Evolutionary conservation across 2,888 invertebrate genomes (phyloP).

Genomic region (Ochropacha duplaris): DNA sequence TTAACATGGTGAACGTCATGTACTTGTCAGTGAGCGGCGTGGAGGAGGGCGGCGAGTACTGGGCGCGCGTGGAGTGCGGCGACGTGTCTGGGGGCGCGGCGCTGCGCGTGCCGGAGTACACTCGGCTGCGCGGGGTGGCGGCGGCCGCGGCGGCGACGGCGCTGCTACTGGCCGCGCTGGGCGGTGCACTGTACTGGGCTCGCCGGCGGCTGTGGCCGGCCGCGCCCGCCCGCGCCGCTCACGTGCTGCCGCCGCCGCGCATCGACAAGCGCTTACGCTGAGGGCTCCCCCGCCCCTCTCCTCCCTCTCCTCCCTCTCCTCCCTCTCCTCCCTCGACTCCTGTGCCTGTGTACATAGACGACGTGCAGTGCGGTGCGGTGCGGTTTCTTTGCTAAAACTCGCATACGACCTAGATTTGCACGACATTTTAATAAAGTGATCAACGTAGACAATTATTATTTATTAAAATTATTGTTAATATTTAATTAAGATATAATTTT

Average conservation of each 20-base stretch:
- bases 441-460: too few species aligned
- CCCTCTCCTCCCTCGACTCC: background rate
- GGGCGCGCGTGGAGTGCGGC: slow-evolving; percentile 88
- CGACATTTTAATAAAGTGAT: too few species aligned
- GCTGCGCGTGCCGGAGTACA: slow-evolving; percentile 87
- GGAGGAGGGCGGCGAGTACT: slow-evolving; percentile 88
- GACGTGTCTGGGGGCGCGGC: slow-evolving; percentile 84
- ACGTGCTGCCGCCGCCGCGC: slow-evolving; percentile 20
- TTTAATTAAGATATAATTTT: too few species aligned
- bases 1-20: too few species aligned
- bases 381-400: slow-evolving; percentile 9
- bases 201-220: slow-evolving; percentile 51
- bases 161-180: slow-evolving; percentile 85
- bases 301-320: background rate
- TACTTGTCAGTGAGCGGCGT: slow-evolving; percentile 86
- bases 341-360: slow-evolving; percentile 6
- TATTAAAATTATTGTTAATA: too few species aligned
- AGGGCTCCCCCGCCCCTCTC: slow-evolving; percentile 8
- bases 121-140: slow-evolving; percentile 87
- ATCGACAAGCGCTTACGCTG: slow-evolving; percentile 40
- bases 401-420: too few species aligned
- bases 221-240: slow-evolving; percentile 14
- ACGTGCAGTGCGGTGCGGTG: slow-evolving; percentile 11
- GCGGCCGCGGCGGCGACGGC: slow-evolving; percentile 88
- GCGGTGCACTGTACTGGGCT: slow-evolving; percentile 80